Conservation (phyloP, 2,888 invertebrate genomes). For the Frankliniella fusca region DNA sequence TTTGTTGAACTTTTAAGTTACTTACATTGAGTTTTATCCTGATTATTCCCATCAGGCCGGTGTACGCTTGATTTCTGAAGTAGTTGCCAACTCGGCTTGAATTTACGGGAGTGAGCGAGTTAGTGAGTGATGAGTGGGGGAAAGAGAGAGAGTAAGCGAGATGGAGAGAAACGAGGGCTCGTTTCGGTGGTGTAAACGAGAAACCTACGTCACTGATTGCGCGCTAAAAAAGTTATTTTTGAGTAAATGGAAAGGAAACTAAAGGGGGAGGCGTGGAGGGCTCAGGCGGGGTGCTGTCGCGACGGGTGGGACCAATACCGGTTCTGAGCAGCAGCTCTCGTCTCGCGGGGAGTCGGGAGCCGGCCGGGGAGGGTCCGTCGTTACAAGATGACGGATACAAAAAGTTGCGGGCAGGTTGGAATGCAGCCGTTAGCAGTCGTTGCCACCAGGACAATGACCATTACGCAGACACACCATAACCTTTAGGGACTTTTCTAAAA, state of each 20-base stretch:
- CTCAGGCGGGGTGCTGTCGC: not conserved
- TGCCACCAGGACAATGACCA: too few relatives aligned
- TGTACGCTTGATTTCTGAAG: too few relatives aligned
- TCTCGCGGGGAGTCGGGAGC: not conserved
- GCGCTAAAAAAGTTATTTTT: conserved; percentile 6
- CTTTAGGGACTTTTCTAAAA: too few relatives aligned
- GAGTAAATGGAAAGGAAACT: not conserved
- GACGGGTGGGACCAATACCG: not conserved
- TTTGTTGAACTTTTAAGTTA: too few relatives aligned
- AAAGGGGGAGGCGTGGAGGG: not conserved
- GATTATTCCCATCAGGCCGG: too few relatives aligned
- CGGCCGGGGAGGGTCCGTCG: too few relatives aligned
- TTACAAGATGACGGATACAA: not conserved
- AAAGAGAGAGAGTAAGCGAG: not conserved
- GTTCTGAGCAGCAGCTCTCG: not conserved
- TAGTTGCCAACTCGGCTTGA: too few relatives aligned
- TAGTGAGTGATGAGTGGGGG: not conserved
- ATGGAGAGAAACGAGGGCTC: not conserved
- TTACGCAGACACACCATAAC: too few relatives aligned
- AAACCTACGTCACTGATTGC: conserved; percentile 37
- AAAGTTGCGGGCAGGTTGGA: not conserved
- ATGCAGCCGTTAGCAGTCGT: not conserved
- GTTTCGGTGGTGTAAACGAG: not conserved
- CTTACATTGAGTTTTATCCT: too few relatives aligned
- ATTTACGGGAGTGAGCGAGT: not conserved